Percentiles rank a stretch among this genome's conserved stretches.
phyloP scores from a whole-genome alignment of 2,888 invertebrate genomes.

The Sepioteuthis lessoniana region DNA sequence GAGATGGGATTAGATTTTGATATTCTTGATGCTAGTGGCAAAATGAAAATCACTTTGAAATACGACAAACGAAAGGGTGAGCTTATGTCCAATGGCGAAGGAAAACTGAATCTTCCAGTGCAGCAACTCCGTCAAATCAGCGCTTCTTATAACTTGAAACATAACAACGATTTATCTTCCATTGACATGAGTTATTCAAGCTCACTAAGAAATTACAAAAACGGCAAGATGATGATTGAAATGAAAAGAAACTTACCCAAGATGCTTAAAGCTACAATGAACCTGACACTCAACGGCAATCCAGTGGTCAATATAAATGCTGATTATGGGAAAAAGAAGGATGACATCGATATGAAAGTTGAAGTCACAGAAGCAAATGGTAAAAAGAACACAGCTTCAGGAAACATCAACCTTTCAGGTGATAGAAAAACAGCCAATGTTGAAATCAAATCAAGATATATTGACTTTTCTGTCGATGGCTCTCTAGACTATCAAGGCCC shows the following conservation, averaged over 20 bases:
- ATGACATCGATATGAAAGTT: slow-evolving; percentile 37
- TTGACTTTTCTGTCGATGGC: neutral
- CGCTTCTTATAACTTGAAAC: slow-evolving; percentile 38
- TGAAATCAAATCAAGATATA: neutral
- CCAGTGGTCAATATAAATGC: neutral
- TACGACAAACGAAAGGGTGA: neutral
- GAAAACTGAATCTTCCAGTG: neutral
- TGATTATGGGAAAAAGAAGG: neutral
- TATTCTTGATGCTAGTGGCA: neutral
- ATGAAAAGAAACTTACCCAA: neutral
- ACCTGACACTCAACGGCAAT: neutral
- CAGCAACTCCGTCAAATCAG: neutral
- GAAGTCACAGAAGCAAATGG: neutral
- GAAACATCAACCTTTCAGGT: neutral
- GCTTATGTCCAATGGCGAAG: neutral
- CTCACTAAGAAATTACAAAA: slow-evolving; percentile 1
- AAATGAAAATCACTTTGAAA: neutral
- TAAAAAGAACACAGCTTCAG: neutral
- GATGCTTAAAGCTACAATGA: neutral
- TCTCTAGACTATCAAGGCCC: neutral
- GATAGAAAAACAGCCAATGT: neutral
- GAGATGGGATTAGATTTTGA: neutral
- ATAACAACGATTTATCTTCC: neutral
- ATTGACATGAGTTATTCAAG: neutral
- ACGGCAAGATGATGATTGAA: neutral